Evolutionary conservation across 2,797 vertebrate species (phyloP), one percentile per base, ranked within the genome.

Genomic region (Sebastes matsubarae): DNA sequence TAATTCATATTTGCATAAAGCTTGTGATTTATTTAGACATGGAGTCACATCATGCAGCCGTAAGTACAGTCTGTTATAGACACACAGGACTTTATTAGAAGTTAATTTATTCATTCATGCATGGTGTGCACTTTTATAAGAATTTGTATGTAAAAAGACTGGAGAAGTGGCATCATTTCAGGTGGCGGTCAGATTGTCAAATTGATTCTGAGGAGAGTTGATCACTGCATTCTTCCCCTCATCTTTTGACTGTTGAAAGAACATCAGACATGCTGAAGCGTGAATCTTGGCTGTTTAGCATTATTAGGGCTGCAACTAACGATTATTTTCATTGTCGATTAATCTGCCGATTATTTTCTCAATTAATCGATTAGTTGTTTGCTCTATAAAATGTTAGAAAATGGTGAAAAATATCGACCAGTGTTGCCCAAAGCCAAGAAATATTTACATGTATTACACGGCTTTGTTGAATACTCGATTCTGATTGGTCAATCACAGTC

Each of bases 1-100:
- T 52, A 76, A 59, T 71, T 55, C 42, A 50, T 50, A 20, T 65
- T 64, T 71, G 14, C 66, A 32, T 34, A 32, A 80, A 80, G 55
- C 10, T n/a, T 61, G 52, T 18, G 60, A 68, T 64, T 55, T 59
- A 68, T 81, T 79, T 8, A 63, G 32, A 32, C 16, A 22, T 30
- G 12, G 46, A 82, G 52, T 4, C 55, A 32, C 24, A 13, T 64
- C 20, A 67, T 25, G 8, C 22, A 65, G 52, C 32, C 24, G 6
- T 52, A 22, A 42, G 63, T 57, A n/a, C 52, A 61, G 10, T 68
- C 68, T 67, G 72, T 74, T 38, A 22, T 30, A 25, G 61, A 42
- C 11, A 22, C n/a, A 50, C 8, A 3, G 10, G 16, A 27, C 36
- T 29, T 36, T n/a, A 25, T 70, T 46, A 8, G 13, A 75, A 25